Percentiles rank a stretch among this genome's conserved stretches.
Conservation (phyloP, 2,113 vertebrate genomes). For the Nibea coibor region DNA sequence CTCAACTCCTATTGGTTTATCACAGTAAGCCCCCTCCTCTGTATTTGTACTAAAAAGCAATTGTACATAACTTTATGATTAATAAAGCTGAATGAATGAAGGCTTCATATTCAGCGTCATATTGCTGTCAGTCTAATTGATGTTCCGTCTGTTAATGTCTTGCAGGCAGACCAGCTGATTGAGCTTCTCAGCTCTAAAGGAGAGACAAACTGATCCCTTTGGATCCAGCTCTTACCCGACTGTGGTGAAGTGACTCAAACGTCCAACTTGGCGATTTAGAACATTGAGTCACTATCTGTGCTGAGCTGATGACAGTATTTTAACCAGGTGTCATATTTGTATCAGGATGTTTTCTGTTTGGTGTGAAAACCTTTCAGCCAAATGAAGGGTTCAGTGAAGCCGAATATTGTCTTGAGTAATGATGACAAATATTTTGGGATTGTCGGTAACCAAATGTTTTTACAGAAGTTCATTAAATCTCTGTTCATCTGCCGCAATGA, state of each 20-base stretch:
- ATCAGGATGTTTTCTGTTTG: background rate
- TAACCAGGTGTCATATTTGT: background rate
- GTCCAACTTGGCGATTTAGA: background rate
- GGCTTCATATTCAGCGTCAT: too few species aligned
- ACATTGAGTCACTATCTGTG: background rate
- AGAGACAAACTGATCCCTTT: conserved; percentile 64
- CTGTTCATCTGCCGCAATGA: background rate
- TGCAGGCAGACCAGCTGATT: conserved; percentile 83
- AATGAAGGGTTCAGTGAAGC: conserved; percentile 21
- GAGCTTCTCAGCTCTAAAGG: conserved; percentile 79
- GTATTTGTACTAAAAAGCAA: background rate
- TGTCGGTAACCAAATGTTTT: background rate
- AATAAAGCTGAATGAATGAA: background rate
- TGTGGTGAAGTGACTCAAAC: conserved; percentile 1
- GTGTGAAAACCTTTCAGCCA: background rate
- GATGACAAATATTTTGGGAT: background rate
- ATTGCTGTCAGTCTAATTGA: conserved; percentile 5
- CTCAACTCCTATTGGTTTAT: conserved; percentile 96
- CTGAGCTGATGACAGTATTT: conserved; percentile 3
- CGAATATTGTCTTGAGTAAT: conserved; percentile 4
- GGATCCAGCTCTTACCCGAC: background rate
- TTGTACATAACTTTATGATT: background rate
- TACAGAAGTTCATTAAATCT: background rate
- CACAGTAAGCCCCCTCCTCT: conserved; percentile 84
- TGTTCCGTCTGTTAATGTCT: conserved; percentile 15